Percentiles rank a stretch among this genome's conserved stretches.
Evolutionary conservation across 2,797 vertebrate genomes (phyloP).

Genomic region (Botia kubotai): DNA sequence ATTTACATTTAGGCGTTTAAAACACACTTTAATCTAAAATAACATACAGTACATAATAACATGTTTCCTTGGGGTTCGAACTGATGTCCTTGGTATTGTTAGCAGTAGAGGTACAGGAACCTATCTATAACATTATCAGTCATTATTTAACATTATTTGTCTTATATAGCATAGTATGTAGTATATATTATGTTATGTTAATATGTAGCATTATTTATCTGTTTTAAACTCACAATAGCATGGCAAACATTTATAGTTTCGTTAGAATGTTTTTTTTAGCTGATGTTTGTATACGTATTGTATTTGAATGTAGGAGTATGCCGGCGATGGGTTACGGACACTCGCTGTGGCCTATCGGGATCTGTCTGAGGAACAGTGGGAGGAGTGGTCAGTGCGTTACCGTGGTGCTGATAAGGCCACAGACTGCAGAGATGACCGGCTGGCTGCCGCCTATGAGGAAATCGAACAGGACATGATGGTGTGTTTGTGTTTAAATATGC

Average conservation of each 20-base stretch:
- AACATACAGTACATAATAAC: neutral
- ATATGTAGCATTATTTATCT: too few species aligned
- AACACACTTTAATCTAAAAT: neutral
- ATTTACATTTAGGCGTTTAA: neutral
- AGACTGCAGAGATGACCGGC: slow-evolving; percentile 83
- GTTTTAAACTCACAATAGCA: neutral
- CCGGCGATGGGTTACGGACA: slow-evolving; percentile 87
- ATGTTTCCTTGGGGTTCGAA: too few species aligned
- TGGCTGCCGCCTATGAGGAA: slow-evolving; percentile 87
- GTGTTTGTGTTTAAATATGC: slow-evolving; percentile 41
- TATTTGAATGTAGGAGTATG: slow-evolving; percentile 82
- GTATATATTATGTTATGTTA: too few species aligned
- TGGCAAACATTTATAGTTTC: neutral
- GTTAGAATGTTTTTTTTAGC: neutral
- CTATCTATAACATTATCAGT: neutral
- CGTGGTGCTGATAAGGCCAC: slow-evolving; percentile 76
- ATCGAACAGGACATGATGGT: slow-evolving; percentile 94
- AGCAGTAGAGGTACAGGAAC: too few species aligned
- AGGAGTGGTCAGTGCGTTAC: slow-evolving; percentile 82
- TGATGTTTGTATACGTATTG: slow-evolving; percentile 16
- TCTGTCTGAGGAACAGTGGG: slow-evolving; percentile 86
- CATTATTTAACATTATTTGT: neutral
- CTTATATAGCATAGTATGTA: too few species aligned
- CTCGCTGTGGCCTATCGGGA: slow-evolving; percentile 89
- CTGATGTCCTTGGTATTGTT: too few species aligned